These are phyloP conservation scores for Sarcophaga caerulescens DNA, from an alignment of 2,888 invertebrate species.

Conservation along the genomic window DNA sequence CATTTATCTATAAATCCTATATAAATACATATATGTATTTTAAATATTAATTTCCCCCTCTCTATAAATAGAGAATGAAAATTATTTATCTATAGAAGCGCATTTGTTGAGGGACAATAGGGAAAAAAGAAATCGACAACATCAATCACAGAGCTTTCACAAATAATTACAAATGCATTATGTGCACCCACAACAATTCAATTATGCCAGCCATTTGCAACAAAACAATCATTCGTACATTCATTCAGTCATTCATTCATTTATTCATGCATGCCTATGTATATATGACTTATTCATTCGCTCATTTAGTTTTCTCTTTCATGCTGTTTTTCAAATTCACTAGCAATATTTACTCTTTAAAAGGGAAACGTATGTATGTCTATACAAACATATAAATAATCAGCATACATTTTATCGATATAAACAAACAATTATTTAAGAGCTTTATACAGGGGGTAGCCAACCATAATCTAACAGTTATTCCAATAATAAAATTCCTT, in stretches of 20 bases:
- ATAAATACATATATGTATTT: no score
- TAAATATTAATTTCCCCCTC: no score
- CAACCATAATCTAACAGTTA: not conserved
- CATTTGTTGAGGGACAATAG: not conserved
- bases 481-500: no score
- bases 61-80: not conserved
- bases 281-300: not conserved
- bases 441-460: not conserved
- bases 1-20: no score
- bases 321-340: not conserved
- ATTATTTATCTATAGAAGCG: not conserved
- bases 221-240: constrained; percentile 26
- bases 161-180: constrained; percentile 64
- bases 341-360: not conserved
- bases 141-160: constrained; percentile 63
- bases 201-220: constrained; percentile 64
- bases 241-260: not conserved
- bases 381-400: constrained; percentile 23
- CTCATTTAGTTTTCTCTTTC: not conserved
- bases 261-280: not conserved
- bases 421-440: constrained; percentile 10
- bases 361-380: not conserved
- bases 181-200: constrained; percentile 65
- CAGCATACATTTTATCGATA: constrained; percentile 5
- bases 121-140: constrained; percentile 21